Conservation (phyloP, 2,888 invertebrate genomes). For the Tricholauxania praeusta region DNA sequence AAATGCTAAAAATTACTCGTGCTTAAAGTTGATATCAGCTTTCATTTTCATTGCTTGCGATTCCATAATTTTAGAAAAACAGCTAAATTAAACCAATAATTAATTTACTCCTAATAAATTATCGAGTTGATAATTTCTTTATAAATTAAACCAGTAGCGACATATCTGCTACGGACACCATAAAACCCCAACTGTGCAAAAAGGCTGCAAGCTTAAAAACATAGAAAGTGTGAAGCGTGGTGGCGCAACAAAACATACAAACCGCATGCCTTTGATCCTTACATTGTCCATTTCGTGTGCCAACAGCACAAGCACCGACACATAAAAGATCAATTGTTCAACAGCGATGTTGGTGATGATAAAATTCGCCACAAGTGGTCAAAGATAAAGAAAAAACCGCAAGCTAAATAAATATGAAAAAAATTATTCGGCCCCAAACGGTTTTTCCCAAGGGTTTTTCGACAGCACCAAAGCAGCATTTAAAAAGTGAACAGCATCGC, state of each 20-base stretch:
- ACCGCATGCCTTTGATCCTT: not conserved
- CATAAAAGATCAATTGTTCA: too few species aligned
- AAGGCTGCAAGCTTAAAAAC: not conserved
- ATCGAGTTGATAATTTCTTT: too few species aligned
- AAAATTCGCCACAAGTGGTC: slow-evolving; percentile 1
- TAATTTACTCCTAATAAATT: too few species aligned
- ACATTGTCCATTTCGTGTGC: not conserved
- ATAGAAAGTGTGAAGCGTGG: too few species aligned
- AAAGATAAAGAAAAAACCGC: not conserved
- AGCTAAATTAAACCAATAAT: too few species aligned
- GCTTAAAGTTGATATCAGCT: too few species aligned
- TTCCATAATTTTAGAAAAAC: too few species aligned
- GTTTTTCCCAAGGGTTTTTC: not conserved
- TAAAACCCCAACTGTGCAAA: not conserved
- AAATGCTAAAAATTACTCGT: too few species aligned
- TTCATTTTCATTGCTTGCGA: too few species aligned
- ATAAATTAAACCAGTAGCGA: too few species aligned
- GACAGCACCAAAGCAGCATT: not conserved
- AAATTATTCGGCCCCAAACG: not conserved
- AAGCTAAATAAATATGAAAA: not conserved
- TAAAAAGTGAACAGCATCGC: not conserved
- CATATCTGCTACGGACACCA: too few species aligned
- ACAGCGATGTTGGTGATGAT: not conserved
- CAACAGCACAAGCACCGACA: not conserved
- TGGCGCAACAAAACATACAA: not conserved